Conservation (phyloP, 2,888 invertebrate species). For the Reticulitermes lucifugus region DNA sequence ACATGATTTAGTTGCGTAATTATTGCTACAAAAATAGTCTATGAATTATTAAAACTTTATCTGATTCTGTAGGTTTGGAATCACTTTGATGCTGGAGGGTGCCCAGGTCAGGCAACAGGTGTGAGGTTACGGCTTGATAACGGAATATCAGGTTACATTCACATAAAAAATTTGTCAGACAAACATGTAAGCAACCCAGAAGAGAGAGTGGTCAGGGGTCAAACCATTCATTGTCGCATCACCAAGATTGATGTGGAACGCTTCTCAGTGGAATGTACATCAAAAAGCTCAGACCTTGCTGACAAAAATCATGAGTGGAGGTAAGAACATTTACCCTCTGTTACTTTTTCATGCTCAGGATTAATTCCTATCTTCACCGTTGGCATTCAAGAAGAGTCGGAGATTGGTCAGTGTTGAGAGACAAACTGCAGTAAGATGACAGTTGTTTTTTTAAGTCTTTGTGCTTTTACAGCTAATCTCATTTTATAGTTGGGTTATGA, state of each 20-base stretch:
- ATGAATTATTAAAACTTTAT: no score
- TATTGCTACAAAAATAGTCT: no score
- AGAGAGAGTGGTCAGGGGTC: slow-evolving; percentile 87
- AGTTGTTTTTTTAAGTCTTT: no score
- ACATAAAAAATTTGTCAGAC: slow-evolving; percentile 93
- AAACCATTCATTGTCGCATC: slow-evolving; percentile 88
- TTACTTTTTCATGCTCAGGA: no score
- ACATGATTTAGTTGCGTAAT: no score
- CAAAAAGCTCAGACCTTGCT: slow-evolving; percentile 90
- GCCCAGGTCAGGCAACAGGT: slow-evolving; percentile 96
- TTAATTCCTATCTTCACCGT: no score
- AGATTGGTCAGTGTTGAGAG: no score
- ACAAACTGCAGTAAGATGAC: no score
- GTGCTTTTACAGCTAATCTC: no score
- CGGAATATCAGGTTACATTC: slow-evolving; percentile 91
- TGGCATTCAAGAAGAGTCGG: no score
- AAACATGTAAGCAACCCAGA: slow-evolving; percentile 93
- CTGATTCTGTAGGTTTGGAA: slow-evolving; percentile 82
- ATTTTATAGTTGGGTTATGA: no score
- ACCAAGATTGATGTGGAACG: slow-evolving; percentile 96
- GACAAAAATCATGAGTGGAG: slow-evolving; percentile 94
- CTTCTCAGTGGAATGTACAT: slow-evolving; percentile 93
- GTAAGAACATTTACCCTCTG: slow-evolving; percentile 60
- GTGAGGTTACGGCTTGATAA: slow-evolving; percentile 92
- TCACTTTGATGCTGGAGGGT: slow-evolving; percentile 95